Conservation (phyloP, 2,888 invertebrate species). For the Girardia tigrina region DNA sequence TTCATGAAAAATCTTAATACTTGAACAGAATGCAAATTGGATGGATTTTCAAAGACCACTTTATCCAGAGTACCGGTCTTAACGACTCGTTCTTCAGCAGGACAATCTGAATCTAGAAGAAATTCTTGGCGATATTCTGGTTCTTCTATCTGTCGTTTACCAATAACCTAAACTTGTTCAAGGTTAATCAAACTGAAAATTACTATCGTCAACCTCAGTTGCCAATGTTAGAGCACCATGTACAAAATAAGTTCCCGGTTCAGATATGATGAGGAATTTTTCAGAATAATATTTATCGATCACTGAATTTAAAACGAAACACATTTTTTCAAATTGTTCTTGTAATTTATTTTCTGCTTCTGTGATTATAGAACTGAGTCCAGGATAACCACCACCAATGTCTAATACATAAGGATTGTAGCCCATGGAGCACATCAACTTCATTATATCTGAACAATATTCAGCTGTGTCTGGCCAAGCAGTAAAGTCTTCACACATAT, state of each 20-base stretch:
- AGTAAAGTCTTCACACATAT: constrained; percentile 68
- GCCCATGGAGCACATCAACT: constrained; percentile 61
- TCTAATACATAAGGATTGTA: constrained; percentile 67
- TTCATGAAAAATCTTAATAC: not conserved
- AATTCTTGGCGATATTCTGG: not conserved
- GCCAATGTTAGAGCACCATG: not conserved
- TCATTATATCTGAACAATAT: constrained; percentile 62
- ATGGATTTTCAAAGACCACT: not conserved
- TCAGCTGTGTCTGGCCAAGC: constrained; percentile 69
- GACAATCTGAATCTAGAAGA: not conserved
- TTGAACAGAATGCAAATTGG: constrained; percentile 13
- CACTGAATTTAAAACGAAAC: not conserved
- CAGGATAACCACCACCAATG: constrained; percentile 76
- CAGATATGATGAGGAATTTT: not conserved
- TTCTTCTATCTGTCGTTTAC: not conserved
- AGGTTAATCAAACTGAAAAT: not conserved
- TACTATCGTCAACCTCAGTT: not conserved
- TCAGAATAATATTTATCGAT: not conserved
- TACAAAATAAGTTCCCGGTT: constrained; percentile 7
- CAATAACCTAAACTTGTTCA: not conserved
- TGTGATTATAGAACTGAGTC: constrained; percentile 52
- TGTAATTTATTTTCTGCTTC: not conserved
- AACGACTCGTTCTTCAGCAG: not conserved
- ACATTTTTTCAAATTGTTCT: not conserved
- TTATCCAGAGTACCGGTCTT: not conserved